phyloP scores from a whole-genome alignment of 2,797 vertebrate genomes.

The Sebastiscus albofasciatus region DNA sequence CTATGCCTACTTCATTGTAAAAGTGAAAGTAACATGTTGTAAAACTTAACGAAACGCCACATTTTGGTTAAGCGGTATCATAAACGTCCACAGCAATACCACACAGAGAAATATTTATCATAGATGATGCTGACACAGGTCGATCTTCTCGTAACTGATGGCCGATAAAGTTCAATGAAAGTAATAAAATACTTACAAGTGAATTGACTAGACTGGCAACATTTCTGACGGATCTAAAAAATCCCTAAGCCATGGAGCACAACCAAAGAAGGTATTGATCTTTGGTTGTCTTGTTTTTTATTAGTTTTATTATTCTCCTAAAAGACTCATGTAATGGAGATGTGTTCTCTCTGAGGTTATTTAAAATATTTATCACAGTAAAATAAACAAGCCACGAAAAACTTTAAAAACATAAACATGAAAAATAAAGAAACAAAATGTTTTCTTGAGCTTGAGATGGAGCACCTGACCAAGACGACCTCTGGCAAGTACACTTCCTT shows the following conservation, averaged over 20 bases:
- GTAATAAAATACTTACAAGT: neutral
- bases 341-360: neutral
- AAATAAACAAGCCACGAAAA: slow-evolving; percentile 2
- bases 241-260: neutral
- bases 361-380: slow-evolving; percentile 14
- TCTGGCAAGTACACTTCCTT: neutral
- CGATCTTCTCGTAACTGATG: neutral
- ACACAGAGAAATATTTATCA: slow-evolving; percentile 21
- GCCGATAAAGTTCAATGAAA: slow-evolving; percentile 2
- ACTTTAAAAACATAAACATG: neutral
- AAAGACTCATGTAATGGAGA: neutral
- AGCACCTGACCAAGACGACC: neutral
- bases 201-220: neutral
- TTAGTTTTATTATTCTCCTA: neutral
- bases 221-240: neutral
- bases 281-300: neutral
- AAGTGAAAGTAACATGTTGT: too few species aligned
- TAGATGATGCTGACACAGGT: neutral
- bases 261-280: neutral
- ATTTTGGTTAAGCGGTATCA: too few species aligned
- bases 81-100: neutral
- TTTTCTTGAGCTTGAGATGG: neutral
- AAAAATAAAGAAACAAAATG: neutral
- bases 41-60: too few species aligned
- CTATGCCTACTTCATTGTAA: too few species aligned